Evolutionary conservation across 2,797 vertebrate species (phyloP).

Genomic region (Alcedo atthis): DNA sequence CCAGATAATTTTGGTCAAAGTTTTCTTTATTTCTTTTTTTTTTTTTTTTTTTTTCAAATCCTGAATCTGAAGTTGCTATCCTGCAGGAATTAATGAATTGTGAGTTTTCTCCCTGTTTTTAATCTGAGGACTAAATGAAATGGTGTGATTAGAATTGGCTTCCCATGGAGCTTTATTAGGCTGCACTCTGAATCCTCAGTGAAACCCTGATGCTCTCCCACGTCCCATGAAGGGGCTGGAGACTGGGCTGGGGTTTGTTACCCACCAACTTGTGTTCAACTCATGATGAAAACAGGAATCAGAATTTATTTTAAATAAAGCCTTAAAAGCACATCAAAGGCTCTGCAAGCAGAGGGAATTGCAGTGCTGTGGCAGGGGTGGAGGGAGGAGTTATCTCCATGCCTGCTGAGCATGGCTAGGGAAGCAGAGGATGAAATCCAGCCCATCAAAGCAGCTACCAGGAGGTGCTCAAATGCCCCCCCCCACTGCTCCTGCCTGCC

Average conservation of each 20-base stretch:
- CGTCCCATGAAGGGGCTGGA: background rate
- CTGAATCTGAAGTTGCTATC: background rate
- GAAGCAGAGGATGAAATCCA: background rate
- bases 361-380: background rate
- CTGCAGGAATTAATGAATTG: conserved; percentile 53
- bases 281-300: conserved; percentile 13
- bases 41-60: background rate
- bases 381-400: background rate
- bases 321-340: background rate
- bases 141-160: conserved; percentile 28
- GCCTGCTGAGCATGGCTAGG: background rate
- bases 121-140: conserved; percentile 56
- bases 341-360: background rate
- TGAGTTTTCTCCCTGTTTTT: background rate
- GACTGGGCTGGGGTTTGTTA: conserved; percentile 1
- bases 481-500: background rate
- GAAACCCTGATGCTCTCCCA: conserved; percentile 33
- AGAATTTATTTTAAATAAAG: conserved; percentile 39
- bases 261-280: background rate
- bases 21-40: background rate
- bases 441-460: background rate
- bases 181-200: background rate
- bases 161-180: conserved; percentile 56
- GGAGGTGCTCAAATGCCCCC: background rate
- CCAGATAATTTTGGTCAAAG: background rate